A percentile compares a stretch with the other conserved stretches of the same genome.
Conservation (phyloP, 2,797 vertebrate species). For the Mycteria americana region DNA sequence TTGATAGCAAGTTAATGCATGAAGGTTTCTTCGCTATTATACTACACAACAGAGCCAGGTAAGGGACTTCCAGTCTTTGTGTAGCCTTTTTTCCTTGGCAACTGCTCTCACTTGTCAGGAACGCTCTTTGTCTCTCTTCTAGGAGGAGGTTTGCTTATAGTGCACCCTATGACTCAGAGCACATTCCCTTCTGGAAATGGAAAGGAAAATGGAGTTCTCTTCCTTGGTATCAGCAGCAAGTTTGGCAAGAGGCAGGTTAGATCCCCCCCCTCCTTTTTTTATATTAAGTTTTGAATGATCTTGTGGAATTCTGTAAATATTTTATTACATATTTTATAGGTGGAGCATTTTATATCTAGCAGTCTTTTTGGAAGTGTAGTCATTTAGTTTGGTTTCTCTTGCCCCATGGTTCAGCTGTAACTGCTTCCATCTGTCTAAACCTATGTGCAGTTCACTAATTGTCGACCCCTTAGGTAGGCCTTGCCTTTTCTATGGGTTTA, state of each 20-base stretch:
- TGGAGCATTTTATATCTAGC: constrained; percentile 54
- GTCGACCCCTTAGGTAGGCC: constrained; percentile 62
- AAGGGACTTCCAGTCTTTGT: constrained; percentile 22
- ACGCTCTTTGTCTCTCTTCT: not conserved
- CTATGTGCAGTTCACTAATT: constrained; percentile 68
- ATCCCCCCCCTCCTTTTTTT: not conserved
- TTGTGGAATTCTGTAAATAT: constrained; percentile 63
- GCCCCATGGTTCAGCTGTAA: constrained; percentile 61
- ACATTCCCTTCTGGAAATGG: constrained; percentile 15
- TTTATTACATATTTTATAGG: constrained; percentile 66
- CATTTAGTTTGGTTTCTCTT: constrained; percentile 52
- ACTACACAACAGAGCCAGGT: constrained; percentile 6
- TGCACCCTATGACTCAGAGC: not conserved
- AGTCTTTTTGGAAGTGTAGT: constrained; percentile 28
- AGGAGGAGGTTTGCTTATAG: not conserved
- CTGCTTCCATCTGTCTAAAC: constrained; percentile 70
- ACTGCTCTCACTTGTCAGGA: not conserved
- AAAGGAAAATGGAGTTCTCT: constrained; percentile 39
- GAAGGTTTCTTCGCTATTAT: not conserved
- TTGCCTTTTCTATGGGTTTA: constrained; percentile 55
- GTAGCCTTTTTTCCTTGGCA: not conserved
- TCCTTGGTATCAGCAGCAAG: not conserved
- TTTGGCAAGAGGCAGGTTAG: not conserved
- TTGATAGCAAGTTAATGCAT: not conserved
- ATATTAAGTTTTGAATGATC: constrained; percentile 44